Conservation (phyloP, 2,797 vertebrate genomes). For the Ceyx erithaca region DNA sequence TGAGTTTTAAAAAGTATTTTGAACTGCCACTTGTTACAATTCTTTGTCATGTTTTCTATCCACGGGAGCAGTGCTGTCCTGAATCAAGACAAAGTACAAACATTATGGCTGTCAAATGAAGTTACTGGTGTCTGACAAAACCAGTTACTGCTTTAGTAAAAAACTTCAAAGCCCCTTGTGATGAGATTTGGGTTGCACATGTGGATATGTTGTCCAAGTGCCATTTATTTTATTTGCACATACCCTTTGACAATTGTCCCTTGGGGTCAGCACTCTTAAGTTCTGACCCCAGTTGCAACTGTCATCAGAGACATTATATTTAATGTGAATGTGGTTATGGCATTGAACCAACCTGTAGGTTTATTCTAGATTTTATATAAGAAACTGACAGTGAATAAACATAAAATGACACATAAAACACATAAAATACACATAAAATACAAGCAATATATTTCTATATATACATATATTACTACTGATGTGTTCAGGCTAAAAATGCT, state of each 20-base stretch:
- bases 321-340: not conserved
- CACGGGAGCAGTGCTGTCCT: slow-evolving; percentile 24
- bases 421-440: not conserved
- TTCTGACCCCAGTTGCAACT: not conserved
- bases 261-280: not conserved
- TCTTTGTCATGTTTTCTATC: slow-evolving; percentile 18
- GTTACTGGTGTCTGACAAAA: slow-evolving; percentile 29
- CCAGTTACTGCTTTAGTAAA: not conserved
- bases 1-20: slow-evolving; percentile 8
- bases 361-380: not conserved
- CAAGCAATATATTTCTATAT: not conserved
- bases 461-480: not conserved
- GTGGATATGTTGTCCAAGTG: not conserved
- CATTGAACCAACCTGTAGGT: not conserved
- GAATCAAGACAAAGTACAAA: slow-evolving; percentile 58
- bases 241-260: not conserved
- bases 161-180: not conserved
- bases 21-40: slow-evolving; percentile 11
- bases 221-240: slow-evolving; percentile 9
- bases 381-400: not conserved
- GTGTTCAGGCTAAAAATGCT: not conserved
- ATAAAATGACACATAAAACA: not conserved
- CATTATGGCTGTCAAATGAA: slow-evolving; percentile 52
- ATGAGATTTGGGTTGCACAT: not conserved
- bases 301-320: not conserved